These are phyloP conservation scores for Tretioscincus oriximinensis DNA, from an alignment of 2,113 vertebrate genomes.

Conservation along the genomic window DNA sequence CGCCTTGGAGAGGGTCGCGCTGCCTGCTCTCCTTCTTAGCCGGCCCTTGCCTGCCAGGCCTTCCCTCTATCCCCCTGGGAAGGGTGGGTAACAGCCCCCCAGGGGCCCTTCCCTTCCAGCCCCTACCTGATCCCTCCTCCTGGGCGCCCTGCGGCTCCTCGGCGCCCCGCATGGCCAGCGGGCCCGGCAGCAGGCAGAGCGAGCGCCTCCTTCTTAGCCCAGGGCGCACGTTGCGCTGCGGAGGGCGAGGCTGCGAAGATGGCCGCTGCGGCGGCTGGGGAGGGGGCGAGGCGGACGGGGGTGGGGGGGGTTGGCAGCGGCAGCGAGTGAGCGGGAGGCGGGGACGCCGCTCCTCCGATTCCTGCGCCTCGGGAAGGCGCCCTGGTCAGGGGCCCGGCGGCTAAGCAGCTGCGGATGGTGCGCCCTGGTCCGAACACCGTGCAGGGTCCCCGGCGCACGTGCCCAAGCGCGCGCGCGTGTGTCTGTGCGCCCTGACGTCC, in stretches of 20 bases:
- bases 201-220: conserved; percentile 52
- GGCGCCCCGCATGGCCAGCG: conserved; percentile 56
- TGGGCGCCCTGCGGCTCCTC: conserved; percentile 64
- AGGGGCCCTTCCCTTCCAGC: background rate
- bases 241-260: conserved; percentile 68
- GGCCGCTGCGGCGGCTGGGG: conserved; percentile 44
- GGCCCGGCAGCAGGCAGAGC: conserved; percentile 59
- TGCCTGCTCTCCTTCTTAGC: too few relatives aligned
- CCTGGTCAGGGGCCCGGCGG: too few relatives aligned
- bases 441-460: conserved; percentile 76
- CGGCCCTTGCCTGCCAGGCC: too few relatives aligned
- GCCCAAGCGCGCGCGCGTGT: conserved; percentile 73
- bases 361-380: too few relatives aligned
- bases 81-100: background rate
- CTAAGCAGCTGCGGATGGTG: too few relatives aligned
- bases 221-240: conserved; percentile 56
- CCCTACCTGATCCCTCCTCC: conserved; percentile 33
- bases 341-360: background rate
- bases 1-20: too few relatives aligned
- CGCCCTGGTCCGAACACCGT: background rate
- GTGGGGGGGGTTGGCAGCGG: background rate
- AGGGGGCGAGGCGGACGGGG: background rate
- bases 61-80: background rate
- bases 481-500: conserved; percentile 84
- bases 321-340: background rate